Evolutionary conservation across 2,888 invertebrate species (phyloP).

Genomic region (Heteropelma amictum): DNA sequence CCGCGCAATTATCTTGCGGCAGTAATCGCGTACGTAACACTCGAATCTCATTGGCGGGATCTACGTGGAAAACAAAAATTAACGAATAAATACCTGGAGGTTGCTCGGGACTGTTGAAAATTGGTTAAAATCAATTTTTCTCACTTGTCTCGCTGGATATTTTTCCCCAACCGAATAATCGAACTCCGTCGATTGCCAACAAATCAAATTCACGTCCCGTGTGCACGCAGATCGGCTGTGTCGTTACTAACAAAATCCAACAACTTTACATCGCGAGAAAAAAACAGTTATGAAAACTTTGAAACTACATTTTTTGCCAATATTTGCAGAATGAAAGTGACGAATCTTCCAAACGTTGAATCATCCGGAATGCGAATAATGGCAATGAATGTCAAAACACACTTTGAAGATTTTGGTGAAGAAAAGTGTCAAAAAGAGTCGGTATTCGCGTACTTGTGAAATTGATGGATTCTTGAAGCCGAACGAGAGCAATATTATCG

Average conservation of each 20-base stretch:
- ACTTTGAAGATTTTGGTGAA: too few relatives aligned
- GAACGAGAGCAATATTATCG: slow-evolving; percentile 87
- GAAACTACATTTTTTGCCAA: too few relatives aligned
- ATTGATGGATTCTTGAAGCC: slow-evolving; percentile 84
- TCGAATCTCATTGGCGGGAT: slow-evolving; percentile 79
- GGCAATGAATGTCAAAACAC: too few relatives aligned
- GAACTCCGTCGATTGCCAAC: slow-evolving; percentile 23
- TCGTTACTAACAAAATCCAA: slow-evolving; percentile 82
- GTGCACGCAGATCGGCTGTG: slow-evolving; percentile 86
- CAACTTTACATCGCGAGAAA: neutral
- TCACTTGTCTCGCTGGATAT: slow-evolving; percentile 81
- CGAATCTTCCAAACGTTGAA: too few relatives aligned
- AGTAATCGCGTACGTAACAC: slow-evolving; percentile 83
- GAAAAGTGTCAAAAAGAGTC: too few relatives aligned
- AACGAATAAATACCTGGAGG: slow-evolving; percentile 64
- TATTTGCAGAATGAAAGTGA: too few relatives aligned
- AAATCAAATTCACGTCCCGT: slow-evolving; percentile 74
- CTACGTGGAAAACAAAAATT: slow-evolving; percentile 57
- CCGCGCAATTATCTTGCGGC: slow-evolving; percentile 83
- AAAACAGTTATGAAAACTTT: neutral
- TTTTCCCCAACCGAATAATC: slow-evolving; percentile 84
- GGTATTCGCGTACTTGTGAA: slow-evolving; percentile 81
- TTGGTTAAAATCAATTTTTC: neutral
- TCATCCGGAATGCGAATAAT: too few relatives aligned
- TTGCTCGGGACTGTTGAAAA: neutral